Evolutionary conservation across 2,888 invertebrate genomes (phyloP), one percentile per base, ranked within the genome.

Genomic region (Tipula lateralis): DNA sequence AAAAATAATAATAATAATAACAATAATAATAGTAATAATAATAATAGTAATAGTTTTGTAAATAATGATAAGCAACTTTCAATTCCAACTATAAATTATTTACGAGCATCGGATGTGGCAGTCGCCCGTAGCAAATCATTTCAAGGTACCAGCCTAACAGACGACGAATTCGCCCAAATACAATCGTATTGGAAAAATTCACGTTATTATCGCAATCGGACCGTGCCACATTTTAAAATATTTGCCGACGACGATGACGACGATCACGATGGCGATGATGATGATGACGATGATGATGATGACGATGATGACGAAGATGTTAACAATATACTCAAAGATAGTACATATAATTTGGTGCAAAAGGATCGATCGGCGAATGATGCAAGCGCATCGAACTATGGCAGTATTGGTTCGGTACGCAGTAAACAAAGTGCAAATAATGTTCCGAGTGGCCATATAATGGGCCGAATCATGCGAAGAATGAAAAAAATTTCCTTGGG

Each of bases 121-220:
- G 44, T 84, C 29, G 87, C 88, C 0, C 88, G 90, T 39, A 90
- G 90, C 86, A 89, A 89, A 86, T 90, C 91, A n/a, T 90, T 90
- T 87, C 91, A 90, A 87, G 91, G 90, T 85, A 88, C 89, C 34
- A 88, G 89, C 84, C 87, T 89, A 2, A 87, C 88, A 39, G 83
- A 83, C 9, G 30, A 82, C n/a, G 29, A 30, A 82, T 32, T 32
- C 82, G 82, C 32, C 29, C 82, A 82, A 82, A 32, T 82, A 30
- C 82, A 86, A 24, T 87, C 86, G 5, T 85, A 84, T 13, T 83
- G 85, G 39, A 80, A 89, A 88, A 86, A 89, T 84, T 84, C 86
- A 19, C 84, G 85, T 29, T 86, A 83, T 39, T 86, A 85, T 85
- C 32, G 85, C 13, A 85, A 84, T 84, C 85, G 85, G 13, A 84